Conservation (phyloP, 2,797 vertebrate genomes). For the Leptoclinus maculatus region DNA sequence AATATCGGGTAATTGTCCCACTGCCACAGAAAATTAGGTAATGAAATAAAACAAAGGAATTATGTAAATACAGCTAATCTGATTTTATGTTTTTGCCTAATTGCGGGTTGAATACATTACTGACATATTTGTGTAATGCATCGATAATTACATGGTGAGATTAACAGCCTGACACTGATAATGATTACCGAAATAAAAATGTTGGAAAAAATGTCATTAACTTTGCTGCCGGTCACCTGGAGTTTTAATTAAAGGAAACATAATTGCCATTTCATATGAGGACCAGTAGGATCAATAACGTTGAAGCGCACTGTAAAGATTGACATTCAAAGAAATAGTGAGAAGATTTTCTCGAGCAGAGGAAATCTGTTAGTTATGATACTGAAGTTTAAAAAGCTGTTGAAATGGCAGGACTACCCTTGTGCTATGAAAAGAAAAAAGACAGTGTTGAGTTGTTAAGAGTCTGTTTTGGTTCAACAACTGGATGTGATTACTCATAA, state of each 20-base stretch:
- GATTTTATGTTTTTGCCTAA: slow-evolving; percentile 64
- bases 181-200: slow-evolving; percentile 13
- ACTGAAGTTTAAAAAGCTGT: neutral
- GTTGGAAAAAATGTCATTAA: neutral
- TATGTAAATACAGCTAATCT: slow-evolving; percentile 72
- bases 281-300: slow-evolving; percentile 28
- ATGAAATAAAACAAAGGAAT: slow-evolving; percentile 61
- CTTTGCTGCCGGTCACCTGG: slow-evolving; percentile 7
- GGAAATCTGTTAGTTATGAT: neutral
- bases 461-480: neutral
- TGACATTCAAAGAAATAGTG: neutral
- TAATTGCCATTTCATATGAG: neutral
- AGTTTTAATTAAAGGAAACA: slow-evolving; percentile 11
- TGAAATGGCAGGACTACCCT: neutral
- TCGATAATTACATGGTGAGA: slow-evolving; percentile 40
- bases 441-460: neutral
- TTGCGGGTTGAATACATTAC: slow-evolving; percentile 55
- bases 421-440: neutral
- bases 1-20: neutral
- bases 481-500: neutral
- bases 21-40: slow-evolving; percentile 28
- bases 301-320: neutral
- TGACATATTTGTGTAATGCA: slow-evolving; percentile 51
- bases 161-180: slow-evolving; percentile 34
- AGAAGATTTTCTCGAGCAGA: neutral